A percentile compares a stretch with the other conserved stretches of the same genome.
These are phyloP conservation scores for Monodelphis domestica DNA, from an alignment of 2,797 vertebrate genomes.

Conservation along the genomic window DNA sequence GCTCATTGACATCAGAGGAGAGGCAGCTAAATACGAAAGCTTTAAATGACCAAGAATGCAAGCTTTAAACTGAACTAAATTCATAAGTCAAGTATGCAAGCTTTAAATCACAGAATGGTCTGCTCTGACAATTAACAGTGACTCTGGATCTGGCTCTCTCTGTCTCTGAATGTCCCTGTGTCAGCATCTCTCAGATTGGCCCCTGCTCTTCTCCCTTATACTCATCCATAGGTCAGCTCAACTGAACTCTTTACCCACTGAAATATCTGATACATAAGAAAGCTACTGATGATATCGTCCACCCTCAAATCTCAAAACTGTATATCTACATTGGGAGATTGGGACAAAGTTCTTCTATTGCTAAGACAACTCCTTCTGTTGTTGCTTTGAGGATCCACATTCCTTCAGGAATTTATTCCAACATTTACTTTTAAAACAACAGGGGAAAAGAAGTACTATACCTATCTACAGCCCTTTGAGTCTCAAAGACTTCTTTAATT, in stretches of 20 bases:
- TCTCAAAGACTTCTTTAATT: slow-evolving; percentile 37
- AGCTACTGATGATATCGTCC: not conserved
- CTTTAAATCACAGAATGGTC: not conserved
- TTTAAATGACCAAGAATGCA: not conserved
- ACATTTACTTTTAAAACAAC: not conserved
- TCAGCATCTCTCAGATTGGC: not conserved
- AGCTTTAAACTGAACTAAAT: not conserved
- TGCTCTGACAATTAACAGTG: not conserved
- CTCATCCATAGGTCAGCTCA: not conserved
- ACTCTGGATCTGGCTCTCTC: no score
- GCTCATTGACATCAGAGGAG: not conserved
- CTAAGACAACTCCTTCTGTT: not conserved
- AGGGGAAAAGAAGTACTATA: not conserved
- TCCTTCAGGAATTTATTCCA: not conserved
- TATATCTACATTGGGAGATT: not conserved
- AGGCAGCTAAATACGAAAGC: not conserved
- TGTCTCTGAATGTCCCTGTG: no score
- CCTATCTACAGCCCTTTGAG: not conserved
- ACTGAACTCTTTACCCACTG: not conserved
- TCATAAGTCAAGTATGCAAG: not conserved
- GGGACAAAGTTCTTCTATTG: not conserved
- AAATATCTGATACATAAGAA: not conserved
- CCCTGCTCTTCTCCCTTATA: not conserved
- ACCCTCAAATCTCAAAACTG: not conserved
- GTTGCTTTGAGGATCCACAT: slow-evolving; percentile 18